Evolutionary conservation across 2,797 vertebrate species (phyloP), one percentile per base, ranked within the genome.

Genomic region (Fringilla coelebs): DNA sequence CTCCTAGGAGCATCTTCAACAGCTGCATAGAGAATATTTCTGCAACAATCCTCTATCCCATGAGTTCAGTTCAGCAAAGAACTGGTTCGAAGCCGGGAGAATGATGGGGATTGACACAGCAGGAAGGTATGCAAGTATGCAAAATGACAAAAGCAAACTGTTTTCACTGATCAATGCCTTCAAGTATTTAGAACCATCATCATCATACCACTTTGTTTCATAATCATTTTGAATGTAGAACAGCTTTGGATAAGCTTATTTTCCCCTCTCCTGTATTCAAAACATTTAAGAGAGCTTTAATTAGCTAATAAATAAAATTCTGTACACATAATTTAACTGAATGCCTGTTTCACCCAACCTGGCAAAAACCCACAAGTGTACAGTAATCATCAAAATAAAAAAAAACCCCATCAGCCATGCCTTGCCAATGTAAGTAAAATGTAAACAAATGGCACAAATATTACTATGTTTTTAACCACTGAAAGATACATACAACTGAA

Each of bases 241-340:
- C 9, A 72, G 63, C 32, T 79, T 72, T 82, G 58, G 46, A 62
- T 84, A 62, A 55, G 21, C 31, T 93, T 78, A 70, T 58, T 94
- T 93, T 84, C 43, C 25, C n/a, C 13, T 90, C 46, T 74, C 48
- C 36, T 2, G 22, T n/a, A 88, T 68, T 90, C 66, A 65, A 62
- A 48, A 21, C 22, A 90, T 90, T 78, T 72, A 65, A 68, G 11
- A 93, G 46, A 0, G 0, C 38, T 94, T 92, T 76, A 86, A 93
- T 88, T 83, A 90, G 51, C 41, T 73, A 78, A 86, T 66, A 84
- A 78, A 84, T 88, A 90, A 81, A 86, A 81, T 40, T 61, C 83
- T 68, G 58, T n/a, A 65, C 49, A 80, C 5, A 24, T 90, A 86
- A 90, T 93, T 93, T 85, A 83, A 88, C 34, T 21, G 65, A 84